phyloP scores from a whole-genome alignment of 2,113 vertebrate genomes.

The Piprites chloris region DNA sequence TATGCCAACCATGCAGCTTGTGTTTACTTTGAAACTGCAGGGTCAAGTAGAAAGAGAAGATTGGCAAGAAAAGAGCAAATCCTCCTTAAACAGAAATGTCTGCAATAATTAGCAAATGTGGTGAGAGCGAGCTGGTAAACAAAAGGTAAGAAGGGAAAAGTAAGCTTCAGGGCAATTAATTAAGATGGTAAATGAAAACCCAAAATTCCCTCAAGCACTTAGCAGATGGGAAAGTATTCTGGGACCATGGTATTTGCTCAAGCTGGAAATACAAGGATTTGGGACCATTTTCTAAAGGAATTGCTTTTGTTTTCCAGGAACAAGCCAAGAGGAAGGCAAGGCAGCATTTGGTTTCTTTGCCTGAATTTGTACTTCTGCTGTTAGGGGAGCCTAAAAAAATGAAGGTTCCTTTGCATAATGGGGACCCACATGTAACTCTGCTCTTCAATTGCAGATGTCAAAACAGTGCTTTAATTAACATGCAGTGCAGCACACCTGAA shows the following conservation, averaged over 20 bases:
- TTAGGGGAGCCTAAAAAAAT: background rate
- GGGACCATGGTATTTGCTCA: background rate
- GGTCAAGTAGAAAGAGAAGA: background rate
- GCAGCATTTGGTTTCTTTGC: background rate
- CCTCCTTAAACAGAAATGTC: background rate
- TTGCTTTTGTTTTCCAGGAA: background rate
- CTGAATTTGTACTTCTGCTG: background rate
- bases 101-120: background rate
- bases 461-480: accelerated
- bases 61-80: slow-evolving; percentile 28
- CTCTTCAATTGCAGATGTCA: background rate
- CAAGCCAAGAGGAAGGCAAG: background rate
- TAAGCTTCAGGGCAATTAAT: slow-evolving; percentile 10
- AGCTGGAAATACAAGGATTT: background rate
- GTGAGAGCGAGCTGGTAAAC: background rate
- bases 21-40: background rate
- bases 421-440: no score
- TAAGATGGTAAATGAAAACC: background rate
- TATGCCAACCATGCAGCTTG: background rate
- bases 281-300: no score
- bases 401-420: background rate
- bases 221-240: background rate
- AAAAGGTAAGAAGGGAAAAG: background rate
- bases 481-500: background rate
- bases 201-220: background rate